Evolutionary conservation across 2,888 invertebrate genomes (phyloP), one percentile per base, ranked within the genome.

Genomic region (Sphaerophoria taeniata): DNA sequence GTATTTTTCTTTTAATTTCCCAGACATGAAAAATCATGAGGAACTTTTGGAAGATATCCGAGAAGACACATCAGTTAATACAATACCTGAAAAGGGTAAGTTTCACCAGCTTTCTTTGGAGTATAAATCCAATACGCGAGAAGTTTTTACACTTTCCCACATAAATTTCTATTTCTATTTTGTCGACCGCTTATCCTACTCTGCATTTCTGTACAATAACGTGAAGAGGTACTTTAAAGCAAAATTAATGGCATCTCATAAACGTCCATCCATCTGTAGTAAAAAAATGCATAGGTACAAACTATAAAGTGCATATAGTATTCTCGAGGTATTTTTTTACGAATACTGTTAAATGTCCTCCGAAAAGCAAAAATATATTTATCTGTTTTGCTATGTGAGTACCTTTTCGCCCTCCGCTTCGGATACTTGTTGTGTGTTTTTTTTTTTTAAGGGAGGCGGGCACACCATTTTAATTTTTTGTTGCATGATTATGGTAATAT

Each of bases 61-160:
- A 89, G 92, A 92, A 88, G 92, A 92, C 87, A 90, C 91, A 86
- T 89, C 89, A 78, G 89, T 90, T 87, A 92, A 92, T 89, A 89
- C 89, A 74, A 91, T 92, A 89, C 92, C 92, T 80, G 92, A 92
- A 82, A 92, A 92, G 90, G 92, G 92, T 92, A 89, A 90, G 90
- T 88, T 70, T 16, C 33, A 67, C 31, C 74, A 71, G 70, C 58
- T 77, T 77, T 49, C 74, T 31, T 51, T 63, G 34, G 53, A 81
- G 73, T 81, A 70, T 80, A 72, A 73, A 70, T 70, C 56, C 78
- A 74, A 49, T n/a, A n/a, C n/a, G n/a, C n/a, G n/a, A n/a, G n/a
- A n/a, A n/a, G n/a, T n/a, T n/a, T n/a, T n/a, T n/a, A n/a, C n/a
- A 58, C 56, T 70, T 70, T 83, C 24, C 53, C 67, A 69, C 61